Evolutionary conservation across 1,140 invertebrate species (phyloP).

Genomic region (Hyphantria cunea): DNA sequence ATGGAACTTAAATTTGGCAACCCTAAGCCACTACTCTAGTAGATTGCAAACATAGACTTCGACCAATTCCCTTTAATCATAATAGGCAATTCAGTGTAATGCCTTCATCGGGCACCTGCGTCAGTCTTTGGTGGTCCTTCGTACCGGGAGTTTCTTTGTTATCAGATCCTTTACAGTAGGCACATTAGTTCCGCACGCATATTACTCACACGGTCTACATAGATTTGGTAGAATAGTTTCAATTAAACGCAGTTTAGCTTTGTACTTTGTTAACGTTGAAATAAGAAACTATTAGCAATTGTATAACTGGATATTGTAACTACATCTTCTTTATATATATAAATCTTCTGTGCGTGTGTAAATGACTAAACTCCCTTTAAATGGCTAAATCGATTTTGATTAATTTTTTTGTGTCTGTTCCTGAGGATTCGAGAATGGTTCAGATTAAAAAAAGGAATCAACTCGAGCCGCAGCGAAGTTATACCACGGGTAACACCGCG

Average conservation of each 20-base stretch:
- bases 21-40: slow-evolving; percentile 44
- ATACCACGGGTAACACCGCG: too few species aligned
- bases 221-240: background rate
- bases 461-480: too few species aligned
- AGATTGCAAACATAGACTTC: slow-evolving; percentile 65
- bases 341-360: too few species aligned
- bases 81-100: slow-evolving; percentile 66
- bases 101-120: slow-evolving; percentile 67
- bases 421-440: too few species aligned
- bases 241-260: background rate
- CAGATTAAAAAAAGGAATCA: too few species aligned
- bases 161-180: slow-evolving; percentile 20
- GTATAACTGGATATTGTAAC: too few species aligned
- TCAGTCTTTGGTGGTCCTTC: slow-evolving; percentile 21
- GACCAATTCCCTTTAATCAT: slow-evolving; percentile 59
- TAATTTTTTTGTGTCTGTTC: too few species aligned
- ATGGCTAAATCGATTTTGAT: too few species aligned
- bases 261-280: too few species aligned
- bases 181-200: slow-evolving; percentile 1
- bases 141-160: slow-evolving; percentile 21
- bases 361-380: too few species aligned
- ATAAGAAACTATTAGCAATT: too few species aligned
- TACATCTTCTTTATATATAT: too few species aligned
- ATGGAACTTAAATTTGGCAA: background rate
- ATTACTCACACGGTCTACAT: background rate